Evolutionary conservation across 2,888 invertebrate genomes (phyloP).

Genomic region (Euzophera pinguis): DNA sequence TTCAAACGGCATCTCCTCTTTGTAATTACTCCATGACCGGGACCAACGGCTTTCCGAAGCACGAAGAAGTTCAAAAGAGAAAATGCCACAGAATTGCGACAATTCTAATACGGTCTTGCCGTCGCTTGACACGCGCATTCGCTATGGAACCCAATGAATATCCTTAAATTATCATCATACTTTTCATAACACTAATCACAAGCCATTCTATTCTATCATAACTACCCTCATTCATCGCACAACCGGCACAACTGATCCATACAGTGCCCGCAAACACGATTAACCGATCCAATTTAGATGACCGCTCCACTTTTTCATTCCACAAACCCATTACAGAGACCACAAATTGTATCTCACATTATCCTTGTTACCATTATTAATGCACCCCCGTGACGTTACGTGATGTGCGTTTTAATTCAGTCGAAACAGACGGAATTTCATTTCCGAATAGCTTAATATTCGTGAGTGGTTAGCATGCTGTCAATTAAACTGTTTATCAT

Average conservation of each 20-base stretch:
- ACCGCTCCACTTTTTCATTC: slow-evolving; percentile 9
- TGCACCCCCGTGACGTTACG: slow-evolving; percentile 36
- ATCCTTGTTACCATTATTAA: slow-evolving; percentile 31
- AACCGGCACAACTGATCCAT: neutral
- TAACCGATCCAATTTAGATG: slow-evolving; percentile 10
- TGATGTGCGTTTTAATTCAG: slow-evolving; percentile 37
- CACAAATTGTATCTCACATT: slow-evolving; percentile 35
- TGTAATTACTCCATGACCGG: no score
- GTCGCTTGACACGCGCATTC: no score
- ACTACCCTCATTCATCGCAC: neutral
- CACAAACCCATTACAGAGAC: slow-evolving; percentile 23
- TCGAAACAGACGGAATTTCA: slow-evolving; percentile 36
- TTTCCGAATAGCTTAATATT: slow-evolving; percentile 31
- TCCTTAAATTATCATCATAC: no score
- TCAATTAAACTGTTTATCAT: neutral
- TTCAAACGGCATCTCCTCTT: no score
- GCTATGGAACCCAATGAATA: no score
- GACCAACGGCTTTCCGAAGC: no score
- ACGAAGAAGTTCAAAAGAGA: no score
- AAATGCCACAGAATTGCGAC: no score
- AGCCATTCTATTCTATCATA: neutral
- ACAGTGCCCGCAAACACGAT: neutral
- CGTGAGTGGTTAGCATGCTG: slow-evolving; percentile 17
- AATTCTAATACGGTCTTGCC: no score
- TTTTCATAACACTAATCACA: neutral